Base-by-base conservation (phyloP, 2,888 invertebrate genomes). In the Polyommatus icarus region DNA sequence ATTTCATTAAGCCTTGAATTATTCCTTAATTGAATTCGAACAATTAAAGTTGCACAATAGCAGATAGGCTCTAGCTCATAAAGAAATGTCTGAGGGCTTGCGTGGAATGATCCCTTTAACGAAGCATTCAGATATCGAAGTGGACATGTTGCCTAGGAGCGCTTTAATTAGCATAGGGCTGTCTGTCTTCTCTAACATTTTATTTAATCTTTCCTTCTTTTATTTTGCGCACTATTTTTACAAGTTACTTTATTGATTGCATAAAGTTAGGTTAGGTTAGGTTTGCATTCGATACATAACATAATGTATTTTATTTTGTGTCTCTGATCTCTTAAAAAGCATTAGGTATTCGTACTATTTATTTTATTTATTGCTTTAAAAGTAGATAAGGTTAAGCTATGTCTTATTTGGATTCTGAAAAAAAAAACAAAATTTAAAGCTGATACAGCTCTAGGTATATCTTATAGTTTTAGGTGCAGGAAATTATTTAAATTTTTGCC, bases 1-100 rank as follows among this genome's bases (percentile, higher is more conserved):
- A 61, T 24, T 67, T 67, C 67, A 67, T 18, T 67, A 67, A 32
- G 67, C 29, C 29, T 67, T 67, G 29, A 32, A 67, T 32, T 67
- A 32, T 67, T 67, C 15, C 29, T 67, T 67, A 67, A 40, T 61
- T 36, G 24, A 40, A 59, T 76, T 40, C 85, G 87, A 85, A 86
- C 86, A 89, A 90, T 89, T 88, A 89, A 85, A 88, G 85, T 84
- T 83, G 84, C 81, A 85, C 88, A 90, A 89, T 87, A 84, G 87
- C 86, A 84, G 85, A 85, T 86, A 84, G 85, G 83, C 82, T 83
- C 83, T 85, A 83, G 83, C 81, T 81, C 85, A 88, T 89, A 89
- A 88, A 87, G 84, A 84, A 85, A 75, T 59, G 40, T 59, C 59
- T 73, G 81, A 81, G 83, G 82, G 84, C 84, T 85, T 82, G 85